phyloP scores from a whole-genome alignment of 2,113 vertebrate genomes.

The Pachycephala philippinensis region DNA sequence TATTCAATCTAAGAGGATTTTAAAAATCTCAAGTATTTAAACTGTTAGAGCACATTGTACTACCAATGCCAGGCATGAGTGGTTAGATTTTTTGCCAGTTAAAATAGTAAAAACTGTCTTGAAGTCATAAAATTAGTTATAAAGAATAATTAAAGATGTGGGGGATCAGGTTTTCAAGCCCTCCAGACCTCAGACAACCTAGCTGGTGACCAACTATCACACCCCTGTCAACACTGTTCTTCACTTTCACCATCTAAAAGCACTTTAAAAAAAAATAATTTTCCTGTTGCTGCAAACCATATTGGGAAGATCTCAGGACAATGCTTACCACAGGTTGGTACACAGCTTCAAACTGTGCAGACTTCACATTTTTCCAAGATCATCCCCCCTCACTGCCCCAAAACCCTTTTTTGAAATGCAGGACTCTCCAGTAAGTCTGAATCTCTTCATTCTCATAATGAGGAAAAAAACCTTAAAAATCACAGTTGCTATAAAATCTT shows the following conservation, averaged over 20 bases:
- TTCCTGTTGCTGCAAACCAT: background rate
- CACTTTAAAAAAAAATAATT: background rate
- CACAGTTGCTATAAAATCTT: background rate
- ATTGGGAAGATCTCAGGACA: background rate
- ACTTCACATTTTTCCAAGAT: background rate
- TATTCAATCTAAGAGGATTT: conserved; percentile 41
- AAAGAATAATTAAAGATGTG: background rate
- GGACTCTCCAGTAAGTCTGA: background rate
- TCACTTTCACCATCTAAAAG: background rate
- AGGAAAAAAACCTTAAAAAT: background rate
- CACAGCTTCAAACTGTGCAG: background rate
- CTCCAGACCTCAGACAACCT: background rate
- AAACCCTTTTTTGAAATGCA: background rate
- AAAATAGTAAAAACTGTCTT: background rate
- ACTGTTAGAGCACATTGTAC: background rate
- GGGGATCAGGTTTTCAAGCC: background rate
- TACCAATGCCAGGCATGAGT: background rate
- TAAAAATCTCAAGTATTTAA: conserved; percentile 6
- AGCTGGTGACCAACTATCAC: background rate
- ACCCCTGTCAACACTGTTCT: background rate
- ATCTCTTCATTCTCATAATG: background rate
- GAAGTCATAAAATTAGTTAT: background rate
- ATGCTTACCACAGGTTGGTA: background rate
- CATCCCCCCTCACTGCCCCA: too few relatives aligned
- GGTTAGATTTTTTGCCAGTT: background rate